Conservation (phyloP, 2,888 invertebrate species). For the Acleris emargana region DNA sequence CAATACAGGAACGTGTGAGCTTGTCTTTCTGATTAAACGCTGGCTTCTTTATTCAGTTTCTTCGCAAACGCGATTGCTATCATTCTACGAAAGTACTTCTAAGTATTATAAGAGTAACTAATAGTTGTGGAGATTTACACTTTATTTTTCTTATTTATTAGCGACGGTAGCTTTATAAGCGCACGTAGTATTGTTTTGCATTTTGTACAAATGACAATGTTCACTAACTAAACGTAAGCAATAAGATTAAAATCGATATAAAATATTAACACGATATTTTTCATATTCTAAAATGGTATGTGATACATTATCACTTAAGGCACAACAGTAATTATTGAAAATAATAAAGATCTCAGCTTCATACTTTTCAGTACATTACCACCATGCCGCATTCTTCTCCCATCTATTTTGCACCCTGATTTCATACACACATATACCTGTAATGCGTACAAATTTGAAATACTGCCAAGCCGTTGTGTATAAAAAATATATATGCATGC, state of each 20-base stretch:
- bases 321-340: constrained; percentile 40
- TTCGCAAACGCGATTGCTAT: constrained; percentile 42
- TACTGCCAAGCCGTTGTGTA: constrained; percentile 33
- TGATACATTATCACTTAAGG: constrained; percentile 74
- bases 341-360: constrained; percentile 50
- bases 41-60: constrained; percentile 59
- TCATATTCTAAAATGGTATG: constrained; percentile 76
- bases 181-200: constrained; percentile 68
- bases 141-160: constrained; percentile 69
- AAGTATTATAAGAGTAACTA: constrained; percentile 57
- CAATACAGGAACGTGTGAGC: constrained; percentile 81
- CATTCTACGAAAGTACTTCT: constrained; percentile 39
- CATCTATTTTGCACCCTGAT: constrained; percentile 38
- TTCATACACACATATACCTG: constrained; percentile 31
- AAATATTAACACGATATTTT: constrained; percentile 61
- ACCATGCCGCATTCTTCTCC: constrained; percentile 29
- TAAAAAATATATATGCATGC: constrained; percentile 40
- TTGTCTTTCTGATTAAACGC: constrained; percentile 68
- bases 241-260: constrained; percentile 60
- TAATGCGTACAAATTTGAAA: constrained; percentile 44
- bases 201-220: constrained; percentile 68
- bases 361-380: constrained; percentile 32
- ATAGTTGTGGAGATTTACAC: constrained; percentile 54
- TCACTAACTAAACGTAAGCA: constrained; percentile 64
- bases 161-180: constrained; percentile 64